Evolutionary conservation across 2,888 invertebrate species (phyloP), one percentile per base, ranked within the genome.

Genomic region (Scaptomyza parva): DNA sequence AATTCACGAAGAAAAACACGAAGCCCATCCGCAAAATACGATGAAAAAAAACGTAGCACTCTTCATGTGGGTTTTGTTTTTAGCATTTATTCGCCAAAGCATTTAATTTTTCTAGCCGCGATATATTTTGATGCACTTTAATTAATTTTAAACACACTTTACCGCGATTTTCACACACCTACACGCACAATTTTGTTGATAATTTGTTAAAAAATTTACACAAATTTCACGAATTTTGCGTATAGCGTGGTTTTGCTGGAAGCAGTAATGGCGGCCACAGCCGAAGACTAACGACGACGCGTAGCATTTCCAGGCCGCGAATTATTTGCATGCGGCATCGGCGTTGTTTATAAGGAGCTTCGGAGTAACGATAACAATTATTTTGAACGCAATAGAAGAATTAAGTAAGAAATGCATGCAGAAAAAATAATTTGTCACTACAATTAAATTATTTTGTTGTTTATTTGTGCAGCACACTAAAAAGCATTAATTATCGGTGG

Each of bases 221-320:
- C 85, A 74, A 82, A 84, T 79, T 87, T 86, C 76, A 76, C 71
- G 79, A 83, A 79, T 83, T 89, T 90, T 76, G 78, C 85, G 80
- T 82, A 88, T 86, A 89, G 89, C 89, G 89, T 90, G 89, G 89
- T 90, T 90, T 84, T 84, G 86, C 73, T 89, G 86, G 88, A 95
- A 95, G 95, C 95, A 95, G 95, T 95, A 95, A 96, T 96, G 95
- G 95, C 95, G 95, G 95, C 88, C 86, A 77, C 70, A 86, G 76
- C 87, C 85, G 88, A 89, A 85, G 71, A 80, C 69, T 70, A 51
- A 79, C 81, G 85, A 84, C 80, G 78, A 81, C 78, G 85, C 69
- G 51, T 65, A 64, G 57, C 69, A 68, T 70, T 78, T 17, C 62
- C 6, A 68, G 52, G 84, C 84, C 87, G 67, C 61, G 43, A 75